phyloP scores from a whole-genome alignment of 2,113 vertebrate species.

The Malurus alboscapulatus region DNA sequence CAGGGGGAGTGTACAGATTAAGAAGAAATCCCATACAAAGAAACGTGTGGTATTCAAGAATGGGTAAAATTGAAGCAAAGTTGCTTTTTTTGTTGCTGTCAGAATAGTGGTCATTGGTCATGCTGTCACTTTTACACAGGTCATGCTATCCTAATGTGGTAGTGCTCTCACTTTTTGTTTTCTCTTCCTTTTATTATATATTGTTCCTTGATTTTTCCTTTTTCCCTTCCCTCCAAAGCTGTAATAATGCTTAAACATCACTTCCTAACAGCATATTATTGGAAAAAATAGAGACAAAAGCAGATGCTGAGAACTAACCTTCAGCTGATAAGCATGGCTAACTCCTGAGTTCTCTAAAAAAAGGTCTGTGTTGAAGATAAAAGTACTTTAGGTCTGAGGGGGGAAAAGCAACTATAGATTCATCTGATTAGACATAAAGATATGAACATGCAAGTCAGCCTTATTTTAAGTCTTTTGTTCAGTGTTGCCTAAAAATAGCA shows the following conservation, averaged over 20 bases:
- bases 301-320: background rate
- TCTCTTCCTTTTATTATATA: background rate
- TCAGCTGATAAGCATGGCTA: background rate
- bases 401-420: background rate
- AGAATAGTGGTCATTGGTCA: background rate
- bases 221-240: background rate
- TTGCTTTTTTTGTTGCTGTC: background rate
- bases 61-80: background rate
- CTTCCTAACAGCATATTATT: background rate
- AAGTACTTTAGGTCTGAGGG: background rate
- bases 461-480: background rate
- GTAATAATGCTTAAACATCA: background rate
- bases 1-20: background rate
- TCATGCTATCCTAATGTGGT: background rate
- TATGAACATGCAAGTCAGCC: background rate
- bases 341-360: background rate
- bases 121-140: background rate
- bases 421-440: background rate
- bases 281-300: background rate
- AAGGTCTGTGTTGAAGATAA: background rate
- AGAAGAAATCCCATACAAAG: background rate
- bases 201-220: background rate
- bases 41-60: background rate
- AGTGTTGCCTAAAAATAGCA: background rate
- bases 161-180: background rate